These are phyloP conservation scores for Scaptomyza flava DNA, from an alignment of 2,888 invertebrate genomes.

Conservation along the genomic window DNA sequence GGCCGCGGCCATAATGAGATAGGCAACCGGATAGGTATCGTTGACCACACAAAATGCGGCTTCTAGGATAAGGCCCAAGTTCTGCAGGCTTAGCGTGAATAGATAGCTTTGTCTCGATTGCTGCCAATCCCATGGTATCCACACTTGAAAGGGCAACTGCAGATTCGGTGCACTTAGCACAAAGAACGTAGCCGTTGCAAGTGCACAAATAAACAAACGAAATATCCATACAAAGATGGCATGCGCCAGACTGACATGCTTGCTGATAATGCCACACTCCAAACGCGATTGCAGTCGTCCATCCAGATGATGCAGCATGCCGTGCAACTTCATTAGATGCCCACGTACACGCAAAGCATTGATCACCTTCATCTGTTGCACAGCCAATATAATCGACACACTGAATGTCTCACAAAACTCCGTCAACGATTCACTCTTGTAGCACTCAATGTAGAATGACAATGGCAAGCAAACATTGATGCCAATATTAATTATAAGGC, in stretches of 20 bases:
- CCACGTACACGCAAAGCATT: constrained; percentile 56
- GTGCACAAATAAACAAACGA: constrained; percentile 19
- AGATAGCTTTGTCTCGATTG: background rate
- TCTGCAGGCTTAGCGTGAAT: constrained; percentile 31
- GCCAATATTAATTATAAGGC: constrained; percentile 50
- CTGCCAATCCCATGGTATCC: constrained; percentile 79
- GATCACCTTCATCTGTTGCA: constrained; percentile 67
- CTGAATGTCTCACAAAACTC: constrained; percentile 72
- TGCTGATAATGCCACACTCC: constrained; percentile 55
- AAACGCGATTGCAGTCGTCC: constrained; percentile 38
- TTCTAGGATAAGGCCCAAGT: constrained; percentile 35
- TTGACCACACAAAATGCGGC: constrained; percentile 47
- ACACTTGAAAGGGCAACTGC: constrained; percentile 66
- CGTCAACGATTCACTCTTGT: constrained; percentile 54
- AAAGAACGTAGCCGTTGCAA: constrained; percentile 14
- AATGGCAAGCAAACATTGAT: constrained; percentile 49
- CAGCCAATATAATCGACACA: constrained; percentile 48
- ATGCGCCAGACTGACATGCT: constrained; percentile 38
- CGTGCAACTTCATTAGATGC: constrained; percentile 53
- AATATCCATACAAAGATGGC: constrained; percentile 41
- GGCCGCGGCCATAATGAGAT: constrained; percentile 70
- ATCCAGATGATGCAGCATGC: constrained; percentile 67
- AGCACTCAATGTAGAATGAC: constrained; percentile 52
- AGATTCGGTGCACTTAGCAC: constrained; percentile 31
- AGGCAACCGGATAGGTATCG: constrained; percentile 77